phyloP scores from a whole-genome alignment of 2,113 vertebrate genomes.

The Chaetura pelagica region DNA sequence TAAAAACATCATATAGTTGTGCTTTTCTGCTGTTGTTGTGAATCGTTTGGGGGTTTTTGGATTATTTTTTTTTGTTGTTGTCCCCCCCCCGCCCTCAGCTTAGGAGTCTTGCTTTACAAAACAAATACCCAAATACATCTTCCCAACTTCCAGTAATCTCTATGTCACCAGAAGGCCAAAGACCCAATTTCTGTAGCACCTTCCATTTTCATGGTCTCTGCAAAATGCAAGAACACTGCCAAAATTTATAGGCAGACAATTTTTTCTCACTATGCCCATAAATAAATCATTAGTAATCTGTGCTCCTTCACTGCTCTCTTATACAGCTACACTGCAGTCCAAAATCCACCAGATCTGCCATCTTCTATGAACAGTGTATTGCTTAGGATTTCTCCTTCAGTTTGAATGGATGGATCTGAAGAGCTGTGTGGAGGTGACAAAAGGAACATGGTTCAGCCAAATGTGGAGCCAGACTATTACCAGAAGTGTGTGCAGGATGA shows the following conservation, averaged over 20 bases:
- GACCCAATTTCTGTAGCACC: not conserved
- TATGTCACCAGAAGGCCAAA: rapidly evolving
- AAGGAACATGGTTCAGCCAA: not conserved
- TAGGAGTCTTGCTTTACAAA: not conserved
- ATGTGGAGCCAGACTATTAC: not conserved
- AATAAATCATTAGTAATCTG: not conserved
- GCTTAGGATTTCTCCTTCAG: not conserved
- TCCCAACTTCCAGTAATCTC: not conserved
- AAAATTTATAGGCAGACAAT: not conserved
- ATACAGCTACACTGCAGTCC: not conserved
- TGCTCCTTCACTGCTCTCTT: not conserved
- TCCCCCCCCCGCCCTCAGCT: not conserved
- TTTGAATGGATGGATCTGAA: not conserved
- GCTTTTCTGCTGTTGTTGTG: too few relatives aligned
- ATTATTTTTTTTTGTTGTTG: too few relatives aligned
- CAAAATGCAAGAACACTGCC: not conserved
- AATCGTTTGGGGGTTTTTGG: not conserved
- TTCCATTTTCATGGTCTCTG: not conserved
- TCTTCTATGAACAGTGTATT: not conserved
- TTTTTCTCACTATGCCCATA: not conserved
- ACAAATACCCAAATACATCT: not conserved
- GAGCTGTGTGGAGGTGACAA: not conserved
- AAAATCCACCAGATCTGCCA: not conserved
- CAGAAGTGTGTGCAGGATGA: not conserved
- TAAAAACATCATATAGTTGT: not conserved